phyloP scores from a whole-genome alignment of 2,888 invertebrate genomes.

The Xylocampa areola region DNA sequence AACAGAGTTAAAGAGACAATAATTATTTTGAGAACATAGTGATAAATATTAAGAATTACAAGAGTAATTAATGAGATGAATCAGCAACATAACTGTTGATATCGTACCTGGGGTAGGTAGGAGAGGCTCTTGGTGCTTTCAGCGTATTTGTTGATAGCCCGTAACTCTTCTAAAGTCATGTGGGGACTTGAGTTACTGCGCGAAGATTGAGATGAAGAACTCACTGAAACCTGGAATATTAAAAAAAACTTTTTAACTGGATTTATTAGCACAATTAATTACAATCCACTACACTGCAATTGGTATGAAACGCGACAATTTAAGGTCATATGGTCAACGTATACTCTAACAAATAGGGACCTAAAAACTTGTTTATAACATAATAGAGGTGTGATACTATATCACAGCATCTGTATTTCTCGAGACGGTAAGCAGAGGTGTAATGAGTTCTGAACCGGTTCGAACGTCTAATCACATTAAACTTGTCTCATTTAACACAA shows the following conservation, averaged over 20 bases:
- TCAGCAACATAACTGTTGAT: slow-evolving; percentile 10
- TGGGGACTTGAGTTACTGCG: slow-evolving; percentile 92
- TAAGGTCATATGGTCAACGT: no score
- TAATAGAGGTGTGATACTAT: no score
- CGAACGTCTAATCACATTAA: no score
- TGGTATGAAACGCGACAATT: no score
- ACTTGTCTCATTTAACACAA: no score
- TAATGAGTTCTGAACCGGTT: no score
- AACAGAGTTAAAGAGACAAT: slow-evolving; percentile 28
- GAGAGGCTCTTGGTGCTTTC: slow-evolving; percentile 97
- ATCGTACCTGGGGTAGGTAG: slow-evolving; percentile 96
- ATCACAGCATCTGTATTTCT: no score
- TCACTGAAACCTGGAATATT: slow-evolving; percentile 90
- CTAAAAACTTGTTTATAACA: no score
- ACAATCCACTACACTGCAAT: no score
- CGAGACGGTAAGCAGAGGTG: no score
- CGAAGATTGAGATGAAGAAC: slow-evolving; percentile 93
- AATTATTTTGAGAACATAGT: slow-evolving; percentile 30
- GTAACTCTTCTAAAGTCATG: slow-evolving; percentile 94
- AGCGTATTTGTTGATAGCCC: slow-evolving; percentile 96
- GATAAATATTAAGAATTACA: slow-evolving; percentile 21
- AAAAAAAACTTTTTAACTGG: no score
- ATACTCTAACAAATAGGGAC: no score
- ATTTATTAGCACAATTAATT: background rate
- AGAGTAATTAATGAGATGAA: slow-evolving; percentile 18